Evolutionary conservation across 1,140 invertebrate genomes (phyloP).

Genomic region (Rhyacophila brunnea): DNA sequence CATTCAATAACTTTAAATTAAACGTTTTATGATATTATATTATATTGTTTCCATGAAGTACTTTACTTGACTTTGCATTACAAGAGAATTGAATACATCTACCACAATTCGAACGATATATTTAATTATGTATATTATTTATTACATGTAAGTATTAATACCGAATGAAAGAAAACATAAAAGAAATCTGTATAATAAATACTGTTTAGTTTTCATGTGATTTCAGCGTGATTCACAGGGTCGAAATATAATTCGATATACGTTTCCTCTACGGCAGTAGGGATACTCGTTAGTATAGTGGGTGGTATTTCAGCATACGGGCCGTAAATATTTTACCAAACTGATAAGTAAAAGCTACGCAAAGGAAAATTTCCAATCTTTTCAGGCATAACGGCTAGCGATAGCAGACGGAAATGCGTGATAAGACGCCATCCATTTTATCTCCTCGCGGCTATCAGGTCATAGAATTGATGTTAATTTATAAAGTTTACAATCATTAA

Average conservation of each 20-base stretch:
- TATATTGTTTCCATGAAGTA: too few species aligned
- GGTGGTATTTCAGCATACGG: not conserved
- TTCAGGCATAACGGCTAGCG: not conserved
- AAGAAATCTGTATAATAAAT: too few species aligned
- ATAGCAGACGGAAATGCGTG: constrained; percentile 27
- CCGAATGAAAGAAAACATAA: too few species aligned
- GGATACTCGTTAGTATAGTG: not conserved
- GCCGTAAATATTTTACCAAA: constrained; percentile 4
- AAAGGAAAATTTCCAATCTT: constrained; percentile 7
- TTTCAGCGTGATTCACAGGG: too few species aligned
- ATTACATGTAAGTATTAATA: too few species aligned
- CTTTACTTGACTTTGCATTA: too few species aligned
- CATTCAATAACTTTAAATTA: too few species aligned
- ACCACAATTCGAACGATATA: too few species aligned
- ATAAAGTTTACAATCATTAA: constrained; percentile 33
- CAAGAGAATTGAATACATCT: too few species aligned
- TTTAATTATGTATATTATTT: too few species aligned
- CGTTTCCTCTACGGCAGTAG: not conserved
- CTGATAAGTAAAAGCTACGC: constrained; percentile 14
- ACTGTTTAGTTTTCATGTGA: too few species aligned
- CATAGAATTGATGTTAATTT: constrained; percentile 33
- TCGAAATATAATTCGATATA: not conserved
- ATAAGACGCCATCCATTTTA: constrained; percentile 23
- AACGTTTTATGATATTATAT: too few species aligned
- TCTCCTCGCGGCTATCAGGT: constrained; percentile 31